Conservation (phyloP, 2,113 vertebrate species). For the human (Homo sapiens) region DNA sequence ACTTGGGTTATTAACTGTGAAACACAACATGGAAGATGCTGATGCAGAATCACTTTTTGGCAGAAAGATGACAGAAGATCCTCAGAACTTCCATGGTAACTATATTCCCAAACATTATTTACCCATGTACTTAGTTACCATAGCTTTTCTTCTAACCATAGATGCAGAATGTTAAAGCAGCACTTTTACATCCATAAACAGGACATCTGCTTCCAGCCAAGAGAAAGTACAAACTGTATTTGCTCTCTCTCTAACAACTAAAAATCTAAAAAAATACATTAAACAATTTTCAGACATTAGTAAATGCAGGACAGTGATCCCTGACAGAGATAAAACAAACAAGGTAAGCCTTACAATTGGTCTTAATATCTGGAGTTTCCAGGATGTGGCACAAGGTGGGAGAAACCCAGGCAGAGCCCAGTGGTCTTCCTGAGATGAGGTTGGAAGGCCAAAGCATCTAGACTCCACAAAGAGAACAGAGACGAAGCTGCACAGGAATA, state of each 20-base stretch:
- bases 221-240: not conserved
- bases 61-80: not conserved
- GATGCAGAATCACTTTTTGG: not conserved
- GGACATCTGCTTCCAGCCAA: not conserved
- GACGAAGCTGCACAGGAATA: not conserved
- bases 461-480: not conserved
- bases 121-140: not conserved
- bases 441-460: accelerated
- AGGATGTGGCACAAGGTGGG: not conserved
- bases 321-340: not conserved
- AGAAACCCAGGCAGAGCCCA: not conserved
- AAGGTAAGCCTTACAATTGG: not conserved
- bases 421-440: not conserved
- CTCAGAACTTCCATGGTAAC: not conserved
- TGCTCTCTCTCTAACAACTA: not conserved
- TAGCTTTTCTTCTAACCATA: not conserved
- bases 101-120: not conserved
- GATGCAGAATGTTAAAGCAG: not conserved
- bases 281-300: not conserved
- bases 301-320: not conserved
- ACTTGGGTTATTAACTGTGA: not conserved
- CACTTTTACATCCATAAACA: not conserved
- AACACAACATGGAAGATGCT: not conserved
- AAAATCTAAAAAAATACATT: not conserved
- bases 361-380: not conserved